Evolutionary conservation across 2,797 vertebrate genomes (phyloP).

Genomic region (Acropternis orthonyx): DNA sequence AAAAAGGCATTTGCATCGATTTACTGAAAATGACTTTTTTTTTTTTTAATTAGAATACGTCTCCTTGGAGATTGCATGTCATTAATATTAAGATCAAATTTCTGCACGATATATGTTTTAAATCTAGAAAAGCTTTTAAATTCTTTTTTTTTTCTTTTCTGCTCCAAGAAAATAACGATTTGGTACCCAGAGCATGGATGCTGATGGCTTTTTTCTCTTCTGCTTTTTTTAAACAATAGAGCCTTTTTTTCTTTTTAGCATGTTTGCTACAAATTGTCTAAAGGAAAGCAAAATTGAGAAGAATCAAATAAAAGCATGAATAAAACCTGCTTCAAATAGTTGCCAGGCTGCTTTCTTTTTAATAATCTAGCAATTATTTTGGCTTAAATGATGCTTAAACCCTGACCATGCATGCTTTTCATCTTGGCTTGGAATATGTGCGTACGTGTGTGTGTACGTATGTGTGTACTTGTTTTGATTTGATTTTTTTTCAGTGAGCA

Average conservation of each 20-base stretch:
- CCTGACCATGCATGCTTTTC: slow-evolving; percentile 73
- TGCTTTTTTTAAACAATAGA: slow-evolving; percentile 66
- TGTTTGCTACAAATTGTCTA: slow-evolving; percentile 62
- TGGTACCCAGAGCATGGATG: slow-evolving; percentile 74
- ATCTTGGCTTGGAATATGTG: slow-evolving; percentile 43
- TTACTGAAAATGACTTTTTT: slow-evolving; percentile 39
- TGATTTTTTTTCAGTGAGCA: slow-evolving; percentile 50
- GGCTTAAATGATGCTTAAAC: slow-evolving; percentile 70
- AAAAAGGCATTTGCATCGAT: slow-evolving; percentile 66
- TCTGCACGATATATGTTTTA: background rate
- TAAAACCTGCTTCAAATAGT: slow-evolving; percentile 76
- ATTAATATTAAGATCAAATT: background rate
- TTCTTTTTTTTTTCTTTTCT: slow-evolving; percentile 3
- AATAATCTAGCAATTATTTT: slow-evolving; percentile 70
- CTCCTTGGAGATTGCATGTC: slow-evolving; percentile 29
- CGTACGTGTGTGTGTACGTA: slow-evolving; percentile 39
- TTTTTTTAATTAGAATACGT: background rate
- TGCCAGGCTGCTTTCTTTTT: slow-evolving; percentile 72
- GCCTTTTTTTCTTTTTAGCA: slow-evolving; percentile 45
- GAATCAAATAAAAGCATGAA: slow-evolving; percentile 75
- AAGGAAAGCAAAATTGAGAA: slow-evolving; percentile 53
- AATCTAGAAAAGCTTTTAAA: slow-evolving; percentile 7
- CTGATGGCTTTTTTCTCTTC: slow-evolving; percentile 64
- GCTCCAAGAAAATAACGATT: slow-evolving; percentile 65
- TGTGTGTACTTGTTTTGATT: slow-evolving; percentile 50